phyloP scores from a whole-genome alignment of 2,797 vertebrate species.

The Oryzias dopingdopingensis region DNA sequence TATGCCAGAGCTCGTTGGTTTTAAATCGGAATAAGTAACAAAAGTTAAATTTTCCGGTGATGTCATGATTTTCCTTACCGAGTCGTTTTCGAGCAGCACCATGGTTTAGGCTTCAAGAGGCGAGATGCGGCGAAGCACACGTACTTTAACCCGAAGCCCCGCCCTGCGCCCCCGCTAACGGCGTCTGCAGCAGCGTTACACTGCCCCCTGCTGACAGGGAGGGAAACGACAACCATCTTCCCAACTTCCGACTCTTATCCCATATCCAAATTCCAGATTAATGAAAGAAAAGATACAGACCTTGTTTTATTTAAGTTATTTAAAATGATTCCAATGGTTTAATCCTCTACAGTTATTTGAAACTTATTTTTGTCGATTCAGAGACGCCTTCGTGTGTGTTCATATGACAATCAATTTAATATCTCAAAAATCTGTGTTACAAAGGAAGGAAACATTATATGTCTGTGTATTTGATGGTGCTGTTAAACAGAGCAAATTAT shows the following conservation, averaged over 20 bases:
- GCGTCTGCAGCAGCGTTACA: not conserved
- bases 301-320: no score
- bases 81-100: conserved; percentile 83
- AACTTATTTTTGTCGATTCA: no score
- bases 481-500: no score
- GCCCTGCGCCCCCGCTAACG: conserved; percentile 28
- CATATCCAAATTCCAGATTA: no score
- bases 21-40: not conserved
- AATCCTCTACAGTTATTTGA: no score
- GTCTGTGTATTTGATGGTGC: no score
- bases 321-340: no score
- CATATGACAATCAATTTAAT: no score
- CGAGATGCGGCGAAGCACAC: conserved; percentile 70
- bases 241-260: not conserved
- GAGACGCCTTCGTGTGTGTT: no score
- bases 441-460: no score
- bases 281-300: no score
- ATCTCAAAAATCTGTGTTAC: no score
- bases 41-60: accelerated
- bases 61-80: conserved; percentile 62
- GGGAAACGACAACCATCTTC: not conserved
- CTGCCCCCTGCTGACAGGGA: conserved; percentile 12
- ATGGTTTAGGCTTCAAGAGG: conserved; percentile 44
- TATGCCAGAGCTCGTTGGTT: accelerated
- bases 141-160: conserved; percentile 66